Evolutionary conservation across 2,888 invertebrate genomes (phyloP), one percentile per base, ranked within the genome.

Genomic region (Anagyrus pseudococci): DNA sequence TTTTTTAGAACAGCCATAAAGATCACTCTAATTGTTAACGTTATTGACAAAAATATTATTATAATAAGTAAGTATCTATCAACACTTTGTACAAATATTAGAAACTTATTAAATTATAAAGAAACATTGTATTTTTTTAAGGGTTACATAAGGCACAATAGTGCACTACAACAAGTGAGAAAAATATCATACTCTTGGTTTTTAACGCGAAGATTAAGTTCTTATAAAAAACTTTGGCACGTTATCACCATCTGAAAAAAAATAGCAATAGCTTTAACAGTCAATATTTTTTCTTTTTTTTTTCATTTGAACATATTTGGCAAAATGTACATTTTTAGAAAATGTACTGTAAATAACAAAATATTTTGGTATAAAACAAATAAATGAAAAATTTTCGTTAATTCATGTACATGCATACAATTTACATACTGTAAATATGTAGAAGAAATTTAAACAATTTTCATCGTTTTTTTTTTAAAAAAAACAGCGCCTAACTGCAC

Each of bases 91-190:
- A 66, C 62, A 62, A 43, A 19, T 52, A 60, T 57, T 58, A 41
- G 47, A 59, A 55, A 50, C 29, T 56, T 50, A 61, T 65, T 10
- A 58, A 62, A 46, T 60, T 53, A 60, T 8, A 53, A 50, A 47
- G 58, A 54, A 53, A 53, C 47, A 52, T 59, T 33, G 37, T 40
- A 57, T 43, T 46, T 19, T 49, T 37, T 49, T 0, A 44, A 64
- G 29, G 48, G 58, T n/a, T 25, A 48, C 20, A 53, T 64, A 64
- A 58, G 44, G 65, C 65, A 65, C 58, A 48, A 58, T 40, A 58
- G 57, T 64, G 64, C 64, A 40, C 54, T 49, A 58, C 54, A 64
- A 65, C 58, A 58, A 61, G 54, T 65, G 58, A 47, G 54, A 54
- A 57, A 58, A 54, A 43, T 54, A 48, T 55, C 49, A 33, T 62